A percentile compares a stretch with the other conserved stretches of the same genome.
phyloP scores from a whole-genome alignment of 2,888 invertebrate species.

The Acleris literana region DNA sequence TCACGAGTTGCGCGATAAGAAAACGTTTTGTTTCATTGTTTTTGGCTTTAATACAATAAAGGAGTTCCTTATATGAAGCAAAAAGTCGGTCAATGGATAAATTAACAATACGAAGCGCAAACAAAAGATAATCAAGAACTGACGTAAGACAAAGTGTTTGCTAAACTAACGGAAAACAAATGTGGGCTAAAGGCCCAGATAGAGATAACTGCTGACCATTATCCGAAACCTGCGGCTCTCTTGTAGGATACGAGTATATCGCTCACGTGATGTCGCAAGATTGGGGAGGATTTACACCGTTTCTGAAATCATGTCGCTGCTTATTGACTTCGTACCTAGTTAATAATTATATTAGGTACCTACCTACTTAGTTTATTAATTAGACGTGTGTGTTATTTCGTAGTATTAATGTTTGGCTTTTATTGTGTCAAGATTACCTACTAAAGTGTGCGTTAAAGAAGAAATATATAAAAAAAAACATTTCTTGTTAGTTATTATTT shows the following conservation, averaged over 20 bases:
- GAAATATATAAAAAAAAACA: too few species aligned
- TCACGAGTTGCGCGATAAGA: constrained; percentile 34
- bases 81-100: constrained; percentile 68
- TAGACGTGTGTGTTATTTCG: too few species aligned
- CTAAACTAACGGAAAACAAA: constrained; percentile 45
- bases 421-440: too few species aligned
- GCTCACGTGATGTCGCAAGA: background rate
- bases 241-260: constrained; percentile 1
- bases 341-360: too few species aligned
- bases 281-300: background rate
- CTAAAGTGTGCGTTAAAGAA: too few species aligned
- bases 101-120: constrained; percentile 62
- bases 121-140: constrained; percentile 66
- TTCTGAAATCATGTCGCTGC: too few species aligned
- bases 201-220: constrained; percentile 21
- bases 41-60: constrained; percentile 44
- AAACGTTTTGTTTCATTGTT: constrained; percentile 37
- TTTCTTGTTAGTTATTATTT: too few species aligned
- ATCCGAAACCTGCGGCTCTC: constrained; percentile 3
- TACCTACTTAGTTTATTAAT: too few species aligned
- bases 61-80: constrained; percentile 47
- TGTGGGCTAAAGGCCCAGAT: constrained; percentile 35
- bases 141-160: constrained; percentile 49
- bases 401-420: too few species aligned
- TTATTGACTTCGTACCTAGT: too few species aligned